Evolutionary conservation across 2,888 invertebrate genomes (phyloP).

Genomic region (Antheraea assamensis): DNA sequence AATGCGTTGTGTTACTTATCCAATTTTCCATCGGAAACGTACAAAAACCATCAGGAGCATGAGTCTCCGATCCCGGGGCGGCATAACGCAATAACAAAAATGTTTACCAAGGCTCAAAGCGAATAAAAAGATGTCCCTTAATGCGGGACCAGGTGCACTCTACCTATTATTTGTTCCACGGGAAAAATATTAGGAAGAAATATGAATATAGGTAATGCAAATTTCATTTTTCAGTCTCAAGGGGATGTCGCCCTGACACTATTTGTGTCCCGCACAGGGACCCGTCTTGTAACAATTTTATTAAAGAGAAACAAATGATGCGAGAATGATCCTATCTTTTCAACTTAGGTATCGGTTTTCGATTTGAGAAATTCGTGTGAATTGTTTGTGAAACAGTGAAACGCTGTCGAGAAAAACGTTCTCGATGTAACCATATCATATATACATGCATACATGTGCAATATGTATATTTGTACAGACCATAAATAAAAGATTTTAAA

Average conservation of each 20-base stretch:
- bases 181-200: slow-evolving; percentile 60
- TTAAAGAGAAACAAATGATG: slow-evolving; percentile 64
- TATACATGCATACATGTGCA: neutral
- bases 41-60: slow-evolving; percentile 50
- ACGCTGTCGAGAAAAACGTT: neutral
- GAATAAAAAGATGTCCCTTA: slow-evolving; percentile 81
- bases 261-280: slow-evolving; percentile 60
- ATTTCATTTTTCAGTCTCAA: slow-evolving; percentile 56
- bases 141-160: slow-evolving; percentile 74
- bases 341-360: slow-evolving; percentile 16
- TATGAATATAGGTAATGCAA: slow-evolving; percentile 73
- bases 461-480: neutral
- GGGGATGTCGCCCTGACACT: slow-evolving; percentile 48
- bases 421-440: neutral
- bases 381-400: slow-evolving; percentile 1
- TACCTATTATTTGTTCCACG: slow-evolving; percentile 76
- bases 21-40: slow-evolving; percentile 56
- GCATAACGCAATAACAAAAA: slow-evolving; percentile 75
- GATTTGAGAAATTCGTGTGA: slow-evolving; percentile 27
- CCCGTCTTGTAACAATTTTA: slow-evolving; percentile 70
- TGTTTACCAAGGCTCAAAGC: slow-evolving; percentile 75
- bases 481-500: slow-evolving; percentile 1
- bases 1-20: slow-evolving; percentile 58
- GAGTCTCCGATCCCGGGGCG: slow-evolving; percentile 44
- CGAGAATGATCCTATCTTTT: slow-evolving; percentile 39